Evolutionary conservation across 2,113 vertebrate genomes (phyloP).

Genomic region (Manacus vitellinus): DNA sequence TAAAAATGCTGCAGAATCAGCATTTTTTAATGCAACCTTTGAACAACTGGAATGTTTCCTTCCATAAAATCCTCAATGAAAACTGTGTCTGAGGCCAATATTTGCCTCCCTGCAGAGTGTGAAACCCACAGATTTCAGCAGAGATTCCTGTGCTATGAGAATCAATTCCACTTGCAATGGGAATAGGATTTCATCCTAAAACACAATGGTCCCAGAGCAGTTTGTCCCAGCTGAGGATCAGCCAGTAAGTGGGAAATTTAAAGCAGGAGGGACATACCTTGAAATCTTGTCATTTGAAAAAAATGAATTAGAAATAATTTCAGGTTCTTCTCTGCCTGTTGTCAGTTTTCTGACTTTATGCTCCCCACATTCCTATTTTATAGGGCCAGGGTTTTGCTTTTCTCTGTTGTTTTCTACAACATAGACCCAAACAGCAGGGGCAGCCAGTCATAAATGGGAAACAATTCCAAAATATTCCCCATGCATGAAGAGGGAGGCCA

Average conservation of each 20-base stretch:
- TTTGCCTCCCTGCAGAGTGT: not conserved
- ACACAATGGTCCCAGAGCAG: not conserved
- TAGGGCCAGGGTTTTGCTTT: fast-evolving
- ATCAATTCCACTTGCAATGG: not conserved
- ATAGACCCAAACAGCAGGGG: not conserved
- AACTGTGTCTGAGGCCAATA: not conserved
- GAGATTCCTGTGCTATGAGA: not conserved
- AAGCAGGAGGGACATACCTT: not conserved
- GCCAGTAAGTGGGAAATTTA: not conserved
- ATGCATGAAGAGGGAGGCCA: fast-evolving
- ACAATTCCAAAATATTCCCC: not conserved
- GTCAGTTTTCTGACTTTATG: not conserved
- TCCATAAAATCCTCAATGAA: conserved; percentile 40
- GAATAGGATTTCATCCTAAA: not conserved
- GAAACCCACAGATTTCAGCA: conserved; percentile 60
- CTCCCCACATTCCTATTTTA: not conserved
- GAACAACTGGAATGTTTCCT: conserved; percentile 9
- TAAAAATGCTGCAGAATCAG: not conserved
- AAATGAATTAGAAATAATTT: not conserved
- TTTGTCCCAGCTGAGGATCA: not conserved
- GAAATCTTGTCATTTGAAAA: not conserved
- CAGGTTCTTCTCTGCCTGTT: not conserved
- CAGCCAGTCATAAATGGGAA: not conserved
- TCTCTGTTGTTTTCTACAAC: not conserved
- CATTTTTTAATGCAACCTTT: not conserved